Percentiles rank a stretch among this genome's conserved stretches.
phyloP scores from a whole-genome alignment of 1,140 invertebrate genomes.

The Drosophila tani region DNA sequence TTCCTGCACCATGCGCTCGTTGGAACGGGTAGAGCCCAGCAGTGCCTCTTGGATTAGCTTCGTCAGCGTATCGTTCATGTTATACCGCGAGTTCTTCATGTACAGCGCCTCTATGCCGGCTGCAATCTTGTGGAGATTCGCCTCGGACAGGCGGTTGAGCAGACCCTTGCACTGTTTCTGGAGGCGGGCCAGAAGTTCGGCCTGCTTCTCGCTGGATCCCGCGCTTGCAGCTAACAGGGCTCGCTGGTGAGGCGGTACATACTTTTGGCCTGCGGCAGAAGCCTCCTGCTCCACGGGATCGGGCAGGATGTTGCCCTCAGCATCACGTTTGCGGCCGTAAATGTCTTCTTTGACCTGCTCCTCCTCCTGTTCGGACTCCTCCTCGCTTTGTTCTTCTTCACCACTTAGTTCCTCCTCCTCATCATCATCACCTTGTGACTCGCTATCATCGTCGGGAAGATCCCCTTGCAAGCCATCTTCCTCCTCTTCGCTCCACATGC shows the following conservation, averaged over 20 bases:
- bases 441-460: conserved; percentile 27
- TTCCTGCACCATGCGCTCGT: conserved; percentile 93
- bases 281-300: conserved; percentile 27
- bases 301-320: conserved; percentile 91
- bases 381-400: conserved; percentile 51
- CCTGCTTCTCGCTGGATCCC: conserved; percentile 86
- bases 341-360: conserved; percentile 94
- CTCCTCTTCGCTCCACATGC: conserved; percentile 77
- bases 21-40: conserved; percentile 87
- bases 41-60: conserved; percentile 90
- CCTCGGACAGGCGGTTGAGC: conserved; percentile 94
- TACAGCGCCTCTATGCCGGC: conserved; percentile 91
- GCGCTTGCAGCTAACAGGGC: conserved; percentile 77
- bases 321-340: conserved; percentile 94
- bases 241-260: conserved; percentile 93
- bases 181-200: conserved; percentile 88
- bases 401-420: conserved; percentile 43
- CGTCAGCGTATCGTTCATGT: conserved; percentile 92
- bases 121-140: conserved; percentile 94
- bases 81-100: conserved; percentile 90
- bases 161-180: conserved; percentile 94
- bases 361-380: conserved; percentile 18
- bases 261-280: conserved; percentile 86
- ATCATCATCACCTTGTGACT: conserved; percentile 47
- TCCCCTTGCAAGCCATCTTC: conserved; percentile 22